These are phyloP conservation scores for Diglossa cyanea DNA, from an alignment of 2,797 vertebrate species.

Conservation along the genomic window DNA sequence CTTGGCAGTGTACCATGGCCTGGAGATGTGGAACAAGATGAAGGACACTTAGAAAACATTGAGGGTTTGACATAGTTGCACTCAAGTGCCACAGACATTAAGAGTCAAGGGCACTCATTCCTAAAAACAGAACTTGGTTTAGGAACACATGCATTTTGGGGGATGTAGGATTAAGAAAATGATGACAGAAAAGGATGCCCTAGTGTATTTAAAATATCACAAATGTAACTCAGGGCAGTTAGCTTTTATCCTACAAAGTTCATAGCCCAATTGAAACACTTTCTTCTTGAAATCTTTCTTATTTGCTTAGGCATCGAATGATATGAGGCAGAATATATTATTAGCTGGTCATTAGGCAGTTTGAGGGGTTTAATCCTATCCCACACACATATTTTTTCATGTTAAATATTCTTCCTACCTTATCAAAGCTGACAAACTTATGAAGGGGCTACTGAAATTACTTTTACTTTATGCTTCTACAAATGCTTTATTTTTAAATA, in stretches of 20 bases:
- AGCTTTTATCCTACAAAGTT: neutral
- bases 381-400: neutral
- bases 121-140: neutral
- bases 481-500: neutral
- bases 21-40: neutral
- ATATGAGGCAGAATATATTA: neutral
- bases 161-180: neutral
- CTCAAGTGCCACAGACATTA: neutral
- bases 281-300: neutral
- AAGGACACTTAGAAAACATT: neutral
- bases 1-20: neutral
- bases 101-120: neutral
- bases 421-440: neutral
- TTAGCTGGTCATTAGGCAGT: neutral
- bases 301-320: neutral
- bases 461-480: neutral
- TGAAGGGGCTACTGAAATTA: neutral
- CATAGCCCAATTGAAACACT: neutral
- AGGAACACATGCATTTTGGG: neutral
- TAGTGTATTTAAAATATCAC: neutral
- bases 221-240: neutral
- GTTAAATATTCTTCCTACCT: neutral
- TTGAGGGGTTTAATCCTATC: neutral
- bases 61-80: neutral
- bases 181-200: neutral